phyloP scores from a whole-genome alignment of 2,113 vertebrate genomes.

The Pollimyrus isidori region DNA sequence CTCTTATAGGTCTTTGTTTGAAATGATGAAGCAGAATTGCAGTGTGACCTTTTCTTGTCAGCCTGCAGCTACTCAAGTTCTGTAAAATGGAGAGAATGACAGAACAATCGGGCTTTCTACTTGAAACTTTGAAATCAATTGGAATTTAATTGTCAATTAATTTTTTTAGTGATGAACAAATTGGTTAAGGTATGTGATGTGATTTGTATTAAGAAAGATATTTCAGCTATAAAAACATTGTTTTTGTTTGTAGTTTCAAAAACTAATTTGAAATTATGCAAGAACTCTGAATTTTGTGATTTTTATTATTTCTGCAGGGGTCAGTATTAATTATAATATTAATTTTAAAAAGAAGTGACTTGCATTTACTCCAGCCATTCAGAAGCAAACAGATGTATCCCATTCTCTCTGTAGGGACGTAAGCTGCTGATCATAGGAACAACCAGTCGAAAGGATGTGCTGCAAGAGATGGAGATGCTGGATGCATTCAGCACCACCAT shows the following conservation, averaged over 20 bases:
- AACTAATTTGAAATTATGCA: not conserved
- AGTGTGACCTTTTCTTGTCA: not conserved
- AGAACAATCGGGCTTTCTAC: not conserved
- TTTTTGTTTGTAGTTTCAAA: not conserved
- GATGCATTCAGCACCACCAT: constrained; percentile 95
- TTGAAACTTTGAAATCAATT: not conserved
- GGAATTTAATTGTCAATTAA: not conserved
- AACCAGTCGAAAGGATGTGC: constrained; percentile 92
- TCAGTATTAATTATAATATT: not conserved
- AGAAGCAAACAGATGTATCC: not conserved
- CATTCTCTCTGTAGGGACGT: constrained; percentile 63
- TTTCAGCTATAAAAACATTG: not conserved
- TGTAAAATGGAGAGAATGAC: not conserved
- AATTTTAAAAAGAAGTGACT: not conserved
- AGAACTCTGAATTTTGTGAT: not conserved
- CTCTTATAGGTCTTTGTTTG: not conserved
- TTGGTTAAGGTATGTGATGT: not conserved
- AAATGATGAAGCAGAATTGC: not conserved
- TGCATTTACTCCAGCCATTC: not conserved
- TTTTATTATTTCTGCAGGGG: not conserved
- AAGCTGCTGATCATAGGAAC: constrained; percentile 97
- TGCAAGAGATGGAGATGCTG: constrained; percentile 99
- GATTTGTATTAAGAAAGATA: not conserved
- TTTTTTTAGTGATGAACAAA: not conserved
- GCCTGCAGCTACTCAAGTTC: not conserved